These are phyloP conservation scores for Pterocles orientalis DNA, from an alignment of 2,113 vertebrate genomes.

Conservation along the genomic window DNA sequence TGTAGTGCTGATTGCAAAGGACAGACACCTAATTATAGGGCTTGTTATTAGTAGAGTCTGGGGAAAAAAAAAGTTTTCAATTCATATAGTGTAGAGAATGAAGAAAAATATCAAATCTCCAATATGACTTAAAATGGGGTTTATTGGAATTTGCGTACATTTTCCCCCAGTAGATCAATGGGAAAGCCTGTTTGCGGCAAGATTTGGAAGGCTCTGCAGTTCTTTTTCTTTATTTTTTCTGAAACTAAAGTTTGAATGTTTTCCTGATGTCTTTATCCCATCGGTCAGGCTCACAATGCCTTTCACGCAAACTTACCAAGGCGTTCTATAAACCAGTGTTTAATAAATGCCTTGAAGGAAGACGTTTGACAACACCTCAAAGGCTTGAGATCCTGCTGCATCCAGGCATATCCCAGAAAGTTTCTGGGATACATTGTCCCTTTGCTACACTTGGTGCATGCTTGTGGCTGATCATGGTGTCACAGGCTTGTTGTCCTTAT, in stretches of 20 bases:
- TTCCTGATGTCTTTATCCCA: neutral
- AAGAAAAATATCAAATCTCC: constrained; percentile 19
- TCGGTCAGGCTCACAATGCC: neutral
- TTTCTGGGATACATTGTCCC: neutral
- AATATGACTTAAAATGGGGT: constrained; percentile 39
- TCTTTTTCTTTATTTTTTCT: neutral
- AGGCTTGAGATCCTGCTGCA: neutral
- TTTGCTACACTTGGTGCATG: neutral
- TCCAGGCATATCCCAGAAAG: neutral
- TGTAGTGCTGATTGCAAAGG: constrained; percentile 10
- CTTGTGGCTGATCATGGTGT: neutral
- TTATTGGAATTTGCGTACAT: neutral
- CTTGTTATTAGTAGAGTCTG: constrained; percentile 27
- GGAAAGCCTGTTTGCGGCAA: neutral
- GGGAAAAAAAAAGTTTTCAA: constrained; percentile 44
- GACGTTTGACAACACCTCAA: neutral
- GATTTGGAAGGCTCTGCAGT: constrained; percentile 25
- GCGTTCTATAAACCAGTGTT: neutral
- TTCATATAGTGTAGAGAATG: constrained; percentile 5
- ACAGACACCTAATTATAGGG: constrained; percentile 37
- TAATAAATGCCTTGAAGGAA: neutral
- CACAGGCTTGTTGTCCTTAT: neutral
- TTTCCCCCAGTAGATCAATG: neutral
- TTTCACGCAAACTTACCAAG: neutral
- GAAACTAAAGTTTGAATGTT: neutral